These are phyloP conservation scores for Mohoua ochrocephala DNA, from an alignment of 2,113 vertebrate genomes.

Conservation along the genomic window DNA sequence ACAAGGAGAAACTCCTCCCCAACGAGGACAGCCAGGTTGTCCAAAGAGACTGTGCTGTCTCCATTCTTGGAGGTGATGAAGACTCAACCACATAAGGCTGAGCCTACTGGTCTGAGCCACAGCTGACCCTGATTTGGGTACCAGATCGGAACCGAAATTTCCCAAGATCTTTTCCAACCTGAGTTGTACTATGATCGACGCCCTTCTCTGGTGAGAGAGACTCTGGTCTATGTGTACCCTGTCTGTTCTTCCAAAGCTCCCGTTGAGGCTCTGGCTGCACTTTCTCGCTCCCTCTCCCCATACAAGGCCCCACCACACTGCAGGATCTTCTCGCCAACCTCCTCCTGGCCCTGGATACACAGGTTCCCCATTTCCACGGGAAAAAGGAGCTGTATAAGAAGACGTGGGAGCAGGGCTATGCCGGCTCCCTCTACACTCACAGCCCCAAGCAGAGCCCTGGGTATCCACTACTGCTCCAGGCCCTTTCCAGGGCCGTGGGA, in stretches of 20 bases:
- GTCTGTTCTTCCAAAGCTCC: not conserved
- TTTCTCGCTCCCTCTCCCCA: not conserved
- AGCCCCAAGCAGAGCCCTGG: not conserved
- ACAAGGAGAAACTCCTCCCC: not conserved
- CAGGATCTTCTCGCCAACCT: not conserved
- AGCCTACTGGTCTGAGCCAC: not conserved
- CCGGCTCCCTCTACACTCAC: rapidly evolving
- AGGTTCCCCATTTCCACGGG: not conserved
- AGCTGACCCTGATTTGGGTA: not conserved
- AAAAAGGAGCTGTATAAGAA: not conserved
- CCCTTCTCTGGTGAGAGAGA: not conserved
- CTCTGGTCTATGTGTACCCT: not conserved
- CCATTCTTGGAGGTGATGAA: not conserved
- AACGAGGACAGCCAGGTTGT: not conserved
- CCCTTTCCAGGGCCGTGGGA: not conserved
- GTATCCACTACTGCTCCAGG: not conserved
- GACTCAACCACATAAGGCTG: not conserved
- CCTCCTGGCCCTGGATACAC: not conserved
- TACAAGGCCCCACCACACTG: not conserved
- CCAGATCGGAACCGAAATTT: not conserved
- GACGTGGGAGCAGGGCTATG: not conserved
- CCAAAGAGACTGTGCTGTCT: not conserved
- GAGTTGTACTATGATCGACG: not conserved
- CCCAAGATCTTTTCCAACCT: not conserved
- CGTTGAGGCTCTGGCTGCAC: not conserved